A percentile compares a stretch with the other conserved stretches of the same genome.
Conservation (phyloP, 2,888 invertebrate species). For the Galerucella calmariensis region DNA sequence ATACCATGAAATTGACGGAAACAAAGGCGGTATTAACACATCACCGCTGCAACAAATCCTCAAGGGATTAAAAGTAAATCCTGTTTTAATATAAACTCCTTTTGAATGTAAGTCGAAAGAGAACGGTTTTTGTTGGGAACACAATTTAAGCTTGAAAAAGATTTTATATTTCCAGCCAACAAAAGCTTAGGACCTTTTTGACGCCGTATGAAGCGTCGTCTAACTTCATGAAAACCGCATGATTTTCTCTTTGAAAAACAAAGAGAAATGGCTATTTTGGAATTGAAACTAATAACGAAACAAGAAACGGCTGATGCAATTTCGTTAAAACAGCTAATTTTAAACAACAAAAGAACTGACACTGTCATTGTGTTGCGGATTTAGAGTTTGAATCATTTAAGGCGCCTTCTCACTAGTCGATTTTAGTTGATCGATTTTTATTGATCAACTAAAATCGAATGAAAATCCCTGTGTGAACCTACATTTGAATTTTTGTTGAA, state of each 20-base stretch:
- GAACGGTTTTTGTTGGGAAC: constrained; percentile 24
- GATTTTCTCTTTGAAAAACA: constrained; percentile 20
- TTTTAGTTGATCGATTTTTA: no score
- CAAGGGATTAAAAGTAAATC: constrained; percentile 33
- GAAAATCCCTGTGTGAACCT: no score
- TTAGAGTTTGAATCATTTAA: neutral
- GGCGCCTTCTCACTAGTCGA: no score
- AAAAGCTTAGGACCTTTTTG: constrained; percentile 26
- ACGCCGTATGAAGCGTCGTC: constrained; percentile 9
- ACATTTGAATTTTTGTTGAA: no score
- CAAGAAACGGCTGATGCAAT: neutral
- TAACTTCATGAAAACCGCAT: constrained; percentile 13
- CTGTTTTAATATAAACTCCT: constrained; percentile 36
- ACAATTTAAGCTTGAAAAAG: constrained; percentile 25
- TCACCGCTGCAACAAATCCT: constrained; percentile 36
- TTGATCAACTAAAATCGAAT: no score
- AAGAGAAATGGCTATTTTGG: constrained; percentile 14
- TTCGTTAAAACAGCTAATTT: neutral
- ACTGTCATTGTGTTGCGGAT: neutral
- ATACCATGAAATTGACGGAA: constrained; percentile 35
- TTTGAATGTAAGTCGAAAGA: constrained; percentile 25
- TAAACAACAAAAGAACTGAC: neutral
- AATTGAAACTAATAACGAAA: constrained; percentile 18
- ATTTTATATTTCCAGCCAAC: constrained; percentile 24
- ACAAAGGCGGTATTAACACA: constrained; percentile 40